phyloP scores from a whole-genome alignment of 1,140 invertebrate genomes.

The Battus philenor region DNA sequence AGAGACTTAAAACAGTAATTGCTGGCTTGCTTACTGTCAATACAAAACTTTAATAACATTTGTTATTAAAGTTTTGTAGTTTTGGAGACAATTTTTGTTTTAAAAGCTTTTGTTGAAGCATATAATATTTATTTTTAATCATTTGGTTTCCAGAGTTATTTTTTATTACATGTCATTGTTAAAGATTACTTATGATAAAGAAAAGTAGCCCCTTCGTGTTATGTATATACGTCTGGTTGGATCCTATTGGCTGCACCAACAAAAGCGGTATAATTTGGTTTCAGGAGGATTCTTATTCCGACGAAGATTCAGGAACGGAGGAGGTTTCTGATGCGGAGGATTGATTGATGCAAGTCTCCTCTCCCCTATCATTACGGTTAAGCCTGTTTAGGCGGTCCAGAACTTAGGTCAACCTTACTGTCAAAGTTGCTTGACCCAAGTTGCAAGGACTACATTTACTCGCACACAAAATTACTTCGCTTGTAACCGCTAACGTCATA shows the following conservation, averaged over 20 bases:
- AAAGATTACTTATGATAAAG: too few relatives aligned
- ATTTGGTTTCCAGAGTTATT: too few relatives aligned
- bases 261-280: conserved; percentile 62
- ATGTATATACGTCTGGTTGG: conserved; percentile 51
- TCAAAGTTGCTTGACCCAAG: background rate
- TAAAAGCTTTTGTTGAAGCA: too few relatives aligned
- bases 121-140: too few relatives aligned
- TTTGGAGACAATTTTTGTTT: too few relatives aligned
- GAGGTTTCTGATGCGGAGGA: conserved; percentile 64
- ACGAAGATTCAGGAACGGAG: conserved; percentile 67
- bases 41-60: too few relatives aligned
- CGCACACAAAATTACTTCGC: conserved; percentile 21
- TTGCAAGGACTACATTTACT: conserved; percentile 1
- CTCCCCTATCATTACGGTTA: conserved; percentile 27
- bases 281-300: conserved; percentile 72
- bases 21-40: too few relatives aligned
- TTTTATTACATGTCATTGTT: too few relatives aligned
- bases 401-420: background rate
- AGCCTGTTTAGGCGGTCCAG: conserved; percentile 17
- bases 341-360: conserved; percentile 41
- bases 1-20: too few relatives aligned
- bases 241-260: conserved; percentile 38
- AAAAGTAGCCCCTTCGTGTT: too few relatives aligned
- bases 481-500: conserved; percentile 22
- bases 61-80: too few relatives aligned